Conservation (phyloP, 2,888 invertebrate species). For the Harpagoxenus sublaevis region DNA sequence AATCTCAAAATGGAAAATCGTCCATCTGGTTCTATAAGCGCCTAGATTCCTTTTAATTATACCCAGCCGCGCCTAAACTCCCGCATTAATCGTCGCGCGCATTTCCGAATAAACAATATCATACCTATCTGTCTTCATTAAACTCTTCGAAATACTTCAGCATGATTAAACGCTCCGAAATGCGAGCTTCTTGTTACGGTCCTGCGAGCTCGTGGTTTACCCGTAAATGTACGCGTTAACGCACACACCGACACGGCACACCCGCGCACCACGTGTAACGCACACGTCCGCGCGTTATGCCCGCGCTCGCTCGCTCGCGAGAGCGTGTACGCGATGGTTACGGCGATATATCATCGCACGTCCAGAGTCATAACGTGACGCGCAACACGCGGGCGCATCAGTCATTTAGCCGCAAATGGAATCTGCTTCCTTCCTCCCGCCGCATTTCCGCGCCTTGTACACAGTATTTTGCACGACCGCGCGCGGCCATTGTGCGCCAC, state of each 20-base stretch:
- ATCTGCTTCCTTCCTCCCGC: constrained; percentile 80
- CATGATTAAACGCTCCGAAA: constrained; percentile 56
- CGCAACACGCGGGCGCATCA: constrained; percentile 81
- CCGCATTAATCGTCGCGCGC: constrained; percentile 50
- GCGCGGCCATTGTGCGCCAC: constrained; percentile 55
- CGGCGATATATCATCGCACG: constrained; percentile 83
- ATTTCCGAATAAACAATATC: constrained; percentile 56
- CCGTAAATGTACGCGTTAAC: constrained; percentile 59
- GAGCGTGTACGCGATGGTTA: constrained; percentile 60
- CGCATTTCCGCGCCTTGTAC: constrained; percentile 76
- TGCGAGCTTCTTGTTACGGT: constrained; percentile 53
- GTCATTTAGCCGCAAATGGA: constrained; percentile 85
- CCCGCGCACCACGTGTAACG: constrained; percentile 9
- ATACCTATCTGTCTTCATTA: constrained; percentile 55
- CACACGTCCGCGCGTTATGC: constrained; percentile 1
- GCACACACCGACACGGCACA: constrained; percentile 8
- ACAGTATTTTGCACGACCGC: constrained; percentile 70
- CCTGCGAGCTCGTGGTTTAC: constrained; percentile 54
- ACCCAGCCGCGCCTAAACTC: constrained; percentile 32
- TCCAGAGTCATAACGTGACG: constrained; percentile 82
- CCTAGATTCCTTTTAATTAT: constrained; percentile 48
- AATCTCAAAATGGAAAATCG: constrained; percentile 19
- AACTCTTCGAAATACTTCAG: constrained; percentile 57
- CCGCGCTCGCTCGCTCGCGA: constrained; percentile 13
- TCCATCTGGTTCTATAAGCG: not conserved